Conservation (phyloP, 1,140 invertebrate species). For the Stenopsyche tienmushanensis region DNA sequence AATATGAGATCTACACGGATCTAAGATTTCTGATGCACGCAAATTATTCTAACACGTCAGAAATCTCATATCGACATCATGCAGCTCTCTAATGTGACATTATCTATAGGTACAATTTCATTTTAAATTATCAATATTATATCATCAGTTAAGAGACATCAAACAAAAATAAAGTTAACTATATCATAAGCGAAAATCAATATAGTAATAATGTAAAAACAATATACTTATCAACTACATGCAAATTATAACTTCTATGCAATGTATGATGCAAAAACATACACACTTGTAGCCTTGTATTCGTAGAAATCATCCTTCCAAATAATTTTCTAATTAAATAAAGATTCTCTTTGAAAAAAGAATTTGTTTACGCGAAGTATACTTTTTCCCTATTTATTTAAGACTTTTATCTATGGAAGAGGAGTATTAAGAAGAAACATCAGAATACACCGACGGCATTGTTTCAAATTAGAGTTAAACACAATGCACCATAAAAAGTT, state of each 20-base stretch:
- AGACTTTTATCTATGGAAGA: too few species aligned
- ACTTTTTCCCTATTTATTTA: too few species aligned
- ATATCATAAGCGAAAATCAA: conserved; percentile 21
- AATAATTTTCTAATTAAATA: too few species aligned
- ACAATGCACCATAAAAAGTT: too few species aligned
- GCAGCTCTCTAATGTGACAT: conserved; percentile 26
- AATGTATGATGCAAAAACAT: too few species aligned
- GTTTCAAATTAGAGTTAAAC: too few species aligned
- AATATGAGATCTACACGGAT: conserved; percentile 34
- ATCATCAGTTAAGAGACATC: conserved; percentile 5
- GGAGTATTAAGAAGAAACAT: too few species aligned
- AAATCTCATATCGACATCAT: conserved; percentile 12
- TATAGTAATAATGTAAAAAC: conserved; percentile 20
- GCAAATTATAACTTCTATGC: background rate
- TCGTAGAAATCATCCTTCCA: too few species aligned
- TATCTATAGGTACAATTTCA: conserved; percentile 15
- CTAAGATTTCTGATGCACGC: conserved; percentile 2
- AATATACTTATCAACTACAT: conserved; percentile 22
- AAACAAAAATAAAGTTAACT: conserved; percentile 16
- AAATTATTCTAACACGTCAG: conserved; percentile 10
- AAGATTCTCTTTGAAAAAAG: too few species aligned
- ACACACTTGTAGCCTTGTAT: too few species aligned
- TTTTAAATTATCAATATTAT: conserved; percentile 32
- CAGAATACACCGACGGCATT: too few species aligned
- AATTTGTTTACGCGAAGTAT: too few species aligned